Conservation (phyloP, 2,797 vertebrate species). For the Acanthiza pusilla region DNA sequence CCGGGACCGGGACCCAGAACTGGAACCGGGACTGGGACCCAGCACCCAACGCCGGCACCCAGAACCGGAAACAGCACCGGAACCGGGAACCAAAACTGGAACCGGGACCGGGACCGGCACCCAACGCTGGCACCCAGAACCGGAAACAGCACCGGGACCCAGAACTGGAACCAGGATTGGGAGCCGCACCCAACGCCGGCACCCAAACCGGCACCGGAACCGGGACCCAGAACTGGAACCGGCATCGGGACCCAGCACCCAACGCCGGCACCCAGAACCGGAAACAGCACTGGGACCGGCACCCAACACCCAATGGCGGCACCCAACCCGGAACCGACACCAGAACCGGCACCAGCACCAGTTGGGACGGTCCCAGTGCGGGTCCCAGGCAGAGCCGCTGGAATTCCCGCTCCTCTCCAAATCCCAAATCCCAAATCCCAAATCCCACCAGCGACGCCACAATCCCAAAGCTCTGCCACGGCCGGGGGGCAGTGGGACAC, state of each 20-base stretch:
- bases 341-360: neutral
- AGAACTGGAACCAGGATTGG: too few relatives aligned
- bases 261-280: too few relatives aligned
- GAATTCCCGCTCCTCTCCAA: neutral
- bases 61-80: neutral
- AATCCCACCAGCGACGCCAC: too few relatives aligned
- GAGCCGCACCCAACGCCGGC: neutral
- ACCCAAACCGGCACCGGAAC: neutral
- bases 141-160: too few relatives aligned
- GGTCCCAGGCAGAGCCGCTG: neutral
- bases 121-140: too few relatives aligned
- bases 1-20: neutral
- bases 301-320: too few relatives aligned
- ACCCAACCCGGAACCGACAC: too few relatives aligned
- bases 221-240: neutral
- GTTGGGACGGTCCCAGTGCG: neutral
- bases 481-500: neutral
- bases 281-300: too few relatives aligned
- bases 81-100: neutral
- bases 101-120: neutral
- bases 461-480: neutral
- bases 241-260: too few relatives aligned
- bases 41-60: neutral
- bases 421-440: neutral
- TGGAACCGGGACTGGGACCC: neutral